Conservation (phyloP, 1,140 invertebrate genomes). For the Euura saliciscinereae region DNA sequence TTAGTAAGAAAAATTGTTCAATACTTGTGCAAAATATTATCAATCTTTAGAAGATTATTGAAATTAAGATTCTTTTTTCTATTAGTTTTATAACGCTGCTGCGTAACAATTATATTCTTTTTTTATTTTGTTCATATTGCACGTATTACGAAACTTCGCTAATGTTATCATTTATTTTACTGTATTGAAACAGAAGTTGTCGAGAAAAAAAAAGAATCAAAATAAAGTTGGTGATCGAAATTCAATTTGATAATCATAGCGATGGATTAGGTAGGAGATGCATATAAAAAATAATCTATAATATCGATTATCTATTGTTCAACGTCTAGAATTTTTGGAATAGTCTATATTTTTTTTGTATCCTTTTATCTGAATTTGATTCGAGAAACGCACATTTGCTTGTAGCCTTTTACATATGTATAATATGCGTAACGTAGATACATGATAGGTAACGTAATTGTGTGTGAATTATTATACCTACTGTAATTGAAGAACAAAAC, state of each 20-base stretch:
- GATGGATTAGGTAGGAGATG: not conserved
- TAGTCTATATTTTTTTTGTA: not conserved
- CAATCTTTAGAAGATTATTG: not conserved
- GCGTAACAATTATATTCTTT: not conserved
- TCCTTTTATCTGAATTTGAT: not conserved
- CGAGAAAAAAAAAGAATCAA: not conserved
- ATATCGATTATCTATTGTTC: not conserved
- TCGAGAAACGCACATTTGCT: not conserved
- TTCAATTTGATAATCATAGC: not conserved
- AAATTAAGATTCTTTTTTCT: too few relatives aligned
- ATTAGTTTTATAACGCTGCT: not conserved
- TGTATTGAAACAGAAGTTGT: not conserved
- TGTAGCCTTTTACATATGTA: not conserved
- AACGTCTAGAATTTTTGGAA: not conserved
- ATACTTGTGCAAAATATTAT: too few relatives aligned
- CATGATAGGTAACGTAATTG: too few relatives aligned
- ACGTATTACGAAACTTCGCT: not conserved
- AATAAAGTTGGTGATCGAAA: not conserved
- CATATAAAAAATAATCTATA: not conserved
- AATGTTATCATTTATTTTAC: not conserved
- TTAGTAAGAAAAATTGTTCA: too few relatives aligned
- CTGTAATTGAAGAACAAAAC: too few relatives aligned
- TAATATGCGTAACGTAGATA: too few relatives aligned
- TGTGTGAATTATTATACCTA: too few relatives aligned
- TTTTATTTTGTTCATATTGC: not conserved